Conservation (phyloP, 1,140 invertebrate genomes). For the Pogonomyrmex californicus region DNA sequence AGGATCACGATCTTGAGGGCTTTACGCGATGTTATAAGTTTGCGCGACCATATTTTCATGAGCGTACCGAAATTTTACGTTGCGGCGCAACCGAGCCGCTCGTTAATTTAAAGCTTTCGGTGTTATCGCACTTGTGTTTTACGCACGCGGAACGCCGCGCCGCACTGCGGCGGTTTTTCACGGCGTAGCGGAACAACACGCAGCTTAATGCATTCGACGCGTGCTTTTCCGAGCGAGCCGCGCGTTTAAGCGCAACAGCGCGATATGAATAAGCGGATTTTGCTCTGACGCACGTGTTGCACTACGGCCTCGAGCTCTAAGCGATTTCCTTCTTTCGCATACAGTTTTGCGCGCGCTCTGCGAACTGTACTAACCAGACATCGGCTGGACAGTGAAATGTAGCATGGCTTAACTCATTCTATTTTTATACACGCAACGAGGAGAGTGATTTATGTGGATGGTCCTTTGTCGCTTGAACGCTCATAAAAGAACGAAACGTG, state of each 20-base stretch:
- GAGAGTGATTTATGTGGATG: not conserved
- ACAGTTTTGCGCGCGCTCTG: not conserved
- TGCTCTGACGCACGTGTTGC: not conserved
- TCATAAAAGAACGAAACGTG: not conserved
- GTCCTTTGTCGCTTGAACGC: not conserved
- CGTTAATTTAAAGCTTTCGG: conserved; percentile 50
- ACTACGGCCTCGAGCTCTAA: conserved; percentile 12
- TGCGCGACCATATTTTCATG: conserved; percentile 33
- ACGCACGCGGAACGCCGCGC: not conserved
- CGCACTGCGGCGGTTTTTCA: conserved; percentile 29
- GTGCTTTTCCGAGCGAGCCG: conserved; percentile 38
- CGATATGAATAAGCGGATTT: conserved; percentile 64
- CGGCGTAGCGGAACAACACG: not conserved
- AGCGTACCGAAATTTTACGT: conserved; percentile 7
- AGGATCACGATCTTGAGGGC: not conserved
- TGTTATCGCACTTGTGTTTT: conserved; percentile 43
- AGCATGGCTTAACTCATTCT: not conserved
- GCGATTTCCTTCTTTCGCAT: conserved; percentile 6
- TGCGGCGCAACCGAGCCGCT: conserved; percentile 14
- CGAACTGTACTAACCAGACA: not conserved
- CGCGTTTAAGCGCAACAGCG: conserved; percentile 48
- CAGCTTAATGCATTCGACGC: conserved; percentile 42
- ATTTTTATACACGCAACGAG: conserved; percentile 24
- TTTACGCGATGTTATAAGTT: not conserved
- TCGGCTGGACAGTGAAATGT: conserved; percentile 7